Evolutionary conservation across 1,140 invertebrate genomes (phyloP).

Genomic region (Drosophila kurseongensis): DNA sequence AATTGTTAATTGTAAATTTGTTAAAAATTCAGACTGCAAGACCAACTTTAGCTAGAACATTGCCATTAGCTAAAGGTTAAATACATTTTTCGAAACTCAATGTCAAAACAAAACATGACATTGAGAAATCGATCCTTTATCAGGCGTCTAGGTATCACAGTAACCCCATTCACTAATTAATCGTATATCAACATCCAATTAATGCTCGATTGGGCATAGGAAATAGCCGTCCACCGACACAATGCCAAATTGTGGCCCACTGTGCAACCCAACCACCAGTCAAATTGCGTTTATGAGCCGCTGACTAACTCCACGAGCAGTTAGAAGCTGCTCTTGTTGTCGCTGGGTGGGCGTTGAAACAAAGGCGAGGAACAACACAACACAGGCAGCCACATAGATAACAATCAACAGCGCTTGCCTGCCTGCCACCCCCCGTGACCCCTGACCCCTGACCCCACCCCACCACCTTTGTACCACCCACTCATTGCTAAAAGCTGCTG

Average conservation of each 20-base stretch:
- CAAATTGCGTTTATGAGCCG: slow-evolving; percentile 45
- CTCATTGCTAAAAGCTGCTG: slow-evolving; percentile 25
- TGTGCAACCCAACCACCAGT: neutral
- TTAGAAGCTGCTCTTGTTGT: slow-evolving; percentile 39
- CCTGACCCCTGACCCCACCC: slow-evolving; percentile 3
- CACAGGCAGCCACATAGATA: slow-evolving; percentile 69
- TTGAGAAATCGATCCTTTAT: neutral
- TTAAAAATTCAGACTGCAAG: too few species aligned
- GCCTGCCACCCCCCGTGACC: neutral
- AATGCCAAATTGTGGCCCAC: neutral
- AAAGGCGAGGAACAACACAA: slow-evolving; percentile 54
- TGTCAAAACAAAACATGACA: too few species aligned
- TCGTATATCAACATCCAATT: too few species aligned
- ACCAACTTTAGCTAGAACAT: too few species aligned
- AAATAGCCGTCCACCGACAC: too few species aligned
- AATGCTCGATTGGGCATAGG: too few species aligned
- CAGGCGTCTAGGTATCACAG: neutral
- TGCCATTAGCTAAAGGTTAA: too few species aligned
- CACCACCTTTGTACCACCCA: neutral
- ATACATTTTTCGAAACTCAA: too few species aligned
- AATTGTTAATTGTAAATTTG: too few species aligned
- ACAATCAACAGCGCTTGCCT: slow-evolving; percentile 70
- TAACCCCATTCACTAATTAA: too few species aligned
- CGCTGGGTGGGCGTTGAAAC: slow-evolving; percentile 52
- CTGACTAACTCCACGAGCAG: slow-evolving; percentile 36